Evolutionary conservation across 2,113 vertebrate species (phyloP).

Genomic region (Pandion haliaetus): DNA sequence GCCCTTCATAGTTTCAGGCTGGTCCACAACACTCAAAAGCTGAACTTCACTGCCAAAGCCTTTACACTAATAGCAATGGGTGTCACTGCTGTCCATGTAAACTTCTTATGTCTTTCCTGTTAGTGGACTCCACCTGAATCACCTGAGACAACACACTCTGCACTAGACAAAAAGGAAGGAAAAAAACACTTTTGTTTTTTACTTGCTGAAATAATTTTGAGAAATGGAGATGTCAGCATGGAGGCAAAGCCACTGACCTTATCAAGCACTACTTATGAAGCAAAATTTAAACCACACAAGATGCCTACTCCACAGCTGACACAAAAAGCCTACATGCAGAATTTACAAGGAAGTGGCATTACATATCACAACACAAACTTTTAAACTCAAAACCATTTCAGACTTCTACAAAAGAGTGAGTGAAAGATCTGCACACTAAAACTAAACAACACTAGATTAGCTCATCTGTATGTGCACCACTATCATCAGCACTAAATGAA

Average conservation of each 20-base stretch:
- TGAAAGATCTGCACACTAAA: neutral
- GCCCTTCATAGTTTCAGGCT: neutral
- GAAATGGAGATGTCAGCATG: fast-evolving
- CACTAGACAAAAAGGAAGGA: neutral
- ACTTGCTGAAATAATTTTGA: neutral
- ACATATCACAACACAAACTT: neutral
- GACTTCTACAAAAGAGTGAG: neutral
- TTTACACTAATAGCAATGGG: neutral
- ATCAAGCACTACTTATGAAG: neutral
- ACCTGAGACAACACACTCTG: neutral
- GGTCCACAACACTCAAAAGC: neutral
- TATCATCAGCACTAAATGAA: neutral
- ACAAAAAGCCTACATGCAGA: neutral
- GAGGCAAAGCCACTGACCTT: neutral
- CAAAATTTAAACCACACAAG: neutral
- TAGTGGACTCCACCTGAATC: neutral
- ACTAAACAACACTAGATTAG: neutral
- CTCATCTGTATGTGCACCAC: neutral
- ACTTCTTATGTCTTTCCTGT: neutral
- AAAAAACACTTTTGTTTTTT: neutral
- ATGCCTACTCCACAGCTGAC: neutral
- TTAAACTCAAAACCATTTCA: neutral
- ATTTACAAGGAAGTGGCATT: neutral
- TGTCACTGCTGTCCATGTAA: neutral
- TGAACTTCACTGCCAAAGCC: neutral